Base-by-base conservation (phyloP, 1,140 invertebrate species). In the Caenorhabditis tropicalis region DNA sequence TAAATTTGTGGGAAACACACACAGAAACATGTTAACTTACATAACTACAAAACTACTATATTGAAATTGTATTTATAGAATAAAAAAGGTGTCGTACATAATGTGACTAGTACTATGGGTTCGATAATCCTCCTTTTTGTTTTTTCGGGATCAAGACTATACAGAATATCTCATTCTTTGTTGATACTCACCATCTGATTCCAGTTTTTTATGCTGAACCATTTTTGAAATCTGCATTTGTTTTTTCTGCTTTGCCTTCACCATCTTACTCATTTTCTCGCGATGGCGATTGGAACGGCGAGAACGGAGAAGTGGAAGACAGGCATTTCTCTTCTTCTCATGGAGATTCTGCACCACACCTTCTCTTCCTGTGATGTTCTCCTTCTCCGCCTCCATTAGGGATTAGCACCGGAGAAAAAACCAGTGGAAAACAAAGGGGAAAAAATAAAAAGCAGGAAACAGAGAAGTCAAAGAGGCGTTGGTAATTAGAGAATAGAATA, bases 401-500 rank as follows among this genome's bases (percentile, higher is more conserved):
- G 58, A 65, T 65, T 65, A 65, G 16, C 10, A 58, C 48, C n/a
- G 48, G 53, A 9, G 5, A 21, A 74, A 43, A 24, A 31, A 39
- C 9, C 36, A 74, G 19, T n/a, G 10, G 21, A 43, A 36, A 74
- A 74, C 19, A 74, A 43, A 27, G n/a, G 21, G 21, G 39, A 36
- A 43, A 43, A n/a, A 74, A 74, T 43, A 43, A 51, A 51, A 15
- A 7, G 31, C 21, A 29, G 27, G 31, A 65, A 21, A 65, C 39
- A 43, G 39, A 43, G 58, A 33, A 33, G 58, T 15, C n/a, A 33
- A 65, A 65, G 31, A 43, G 65, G 65, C n/a, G 65, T 74, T 36
- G 65, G 65, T 74, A 74, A 74, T 74, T 74, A 74, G 65, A 29
- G 65, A 74, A 74, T 74, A 74, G 65, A 43, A 74, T 24, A 43